These are phyloP conservation scores for Sycophila texana DNA, from an alignment of 2,888 invertebrate species.

Conservation along the genomic window DNA sequence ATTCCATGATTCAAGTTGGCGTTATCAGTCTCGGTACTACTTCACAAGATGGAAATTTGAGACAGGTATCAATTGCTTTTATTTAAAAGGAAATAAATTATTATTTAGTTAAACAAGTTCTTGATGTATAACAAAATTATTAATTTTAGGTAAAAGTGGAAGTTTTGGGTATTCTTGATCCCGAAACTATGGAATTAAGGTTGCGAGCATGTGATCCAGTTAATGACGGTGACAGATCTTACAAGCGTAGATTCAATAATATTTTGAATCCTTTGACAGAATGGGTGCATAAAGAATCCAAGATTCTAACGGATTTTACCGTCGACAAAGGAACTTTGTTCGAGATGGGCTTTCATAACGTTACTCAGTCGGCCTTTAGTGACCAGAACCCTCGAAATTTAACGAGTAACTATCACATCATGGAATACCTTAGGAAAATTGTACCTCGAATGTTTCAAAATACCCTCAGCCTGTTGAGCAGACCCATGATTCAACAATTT, in stretches of 20 bases:
- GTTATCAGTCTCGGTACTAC: slow-evolving; percentile 93
- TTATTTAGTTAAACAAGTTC: not conserved
- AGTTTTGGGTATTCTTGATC: slow-evolving; percentile 89
- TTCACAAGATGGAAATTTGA: slow-evolving; percentile 81
- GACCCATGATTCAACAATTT: slow-evolving; percentile 93
- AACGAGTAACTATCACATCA: slow-evolving; percentile 85
- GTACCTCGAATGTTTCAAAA: slow-evolving; percentile 95
- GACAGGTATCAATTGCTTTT: slow-evolving; percentile 67
- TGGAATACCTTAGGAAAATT: slow-evolving; percentile 90
- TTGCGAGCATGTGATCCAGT: slow-evolving; percentile 90
- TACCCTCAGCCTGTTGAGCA: slow-evolving; percentile 86
- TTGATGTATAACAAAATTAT: not conserved
- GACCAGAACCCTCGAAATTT: slow-evolving; percentile 77
- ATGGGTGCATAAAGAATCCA: slow-evolving; percentile 88
- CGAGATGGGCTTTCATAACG: slow-evolving; percentile 87
- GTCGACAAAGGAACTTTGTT: slow-evolving; percentile 88
- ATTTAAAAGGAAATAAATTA: not conserved
- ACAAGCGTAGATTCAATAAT: slow-evolving; percentile 88
- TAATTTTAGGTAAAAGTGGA: slow-evolving; percentile 85
- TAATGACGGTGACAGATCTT: slow-evolving; percentile 86
- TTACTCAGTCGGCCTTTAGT: slow-evolving; percentile 80
- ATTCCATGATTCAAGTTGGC: slow-evolving; percentile 79
- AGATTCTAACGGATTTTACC: slow-evolving; percentile 88
- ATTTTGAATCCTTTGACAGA: slow-evolving; percentile 86
- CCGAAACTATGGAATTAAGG: slow-evolving; percentile 81